Base-by-base conservation (phyloP, 2,888 invertebrate genomes). In the Netelia melanura region DNA sequence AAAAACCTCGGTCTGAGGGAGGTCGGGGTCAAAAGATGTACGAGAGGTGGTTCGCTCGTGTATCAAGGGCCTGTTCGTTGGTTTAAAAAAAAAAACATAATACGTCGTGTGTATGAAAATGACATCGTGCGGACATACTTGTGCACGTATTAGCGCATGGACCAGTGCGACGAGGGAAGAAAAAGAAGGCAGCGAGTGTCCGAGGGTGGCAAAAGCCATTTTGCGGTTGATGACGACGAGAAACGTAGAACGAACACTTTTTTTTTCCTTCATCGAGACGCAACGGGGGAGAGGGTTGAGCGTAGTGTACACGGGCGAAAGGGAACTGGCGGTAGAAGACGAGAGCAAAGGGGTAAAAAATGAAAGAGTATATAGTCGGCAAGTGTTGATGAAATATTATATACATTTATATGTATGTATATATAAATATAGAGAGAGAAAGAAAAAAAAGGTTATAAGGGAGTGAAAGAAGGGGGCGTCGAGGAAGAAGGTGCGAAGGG, bases 1-100 rank as follows among this genome's bases (percentile, higher is more conserved):
- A 91, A 92, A 84, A 83, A 85, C 54, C 72, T 81, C 70, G 74
- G 82, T 86, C 81, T 75, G 78, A 84, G 75, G 77, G 77, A 86
- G 78, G 72, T 65, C 75, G 74, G 71, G 81, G 64, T 79, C 71
- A 64, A 54, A 74, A 17, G 54, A 54, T 14, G 54, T 54, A n/a
- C 17, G n/a, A n/a, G 54, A 17, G 54, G n/a, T 6, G 11, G 11
- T 38, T 11, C 3, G 54, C 5, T 6, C 14, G 54, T 10, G 48
- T n/a, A 25, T 21, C 3, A 77, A 21, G 62, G 62, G 25, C 17
- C 43, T 21, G 17, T 65, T 61, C 67, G 11, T 14, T 25, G 58
- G 74, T 65, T 79, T 38, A 72, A 80, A 17, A 21, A 21, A 21
- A 21, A 76, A 76, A 80, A 71, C 71, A 81, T 80, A 72, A 85